Conservation (phyloP, 2,888 invertebrate genomes). For the Myathropa florea region DNA sequence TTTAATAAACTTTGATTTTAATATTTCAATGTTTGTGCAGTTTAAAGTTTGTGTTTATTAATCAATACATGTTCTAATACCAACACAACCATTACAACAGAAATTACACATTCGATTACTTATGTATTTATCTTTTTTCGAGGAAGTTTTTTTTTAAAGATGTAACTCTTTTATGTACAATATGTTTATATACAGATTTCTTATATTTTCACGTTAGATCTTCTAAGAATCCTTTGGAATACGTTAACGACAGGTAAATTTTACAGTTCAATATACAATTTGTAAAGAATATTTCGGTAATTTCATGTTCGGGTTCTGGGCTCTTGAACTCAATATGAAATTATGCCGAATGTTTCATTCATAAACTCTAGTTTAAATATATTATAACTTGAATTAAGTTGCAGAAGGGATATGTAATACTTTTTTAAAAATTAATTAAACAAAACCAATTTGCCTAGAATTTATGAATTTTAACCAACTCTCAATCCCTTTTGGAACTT, state of each 20-base stretch:
- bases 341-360: conserved; percentile 42
- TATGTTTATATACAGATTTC: neutral
- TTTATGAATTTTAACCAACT: neutral
- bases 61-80: neutral
- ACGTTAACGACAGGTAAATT: neutral
- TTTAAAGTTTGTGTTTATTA: conserved; percentile 7
- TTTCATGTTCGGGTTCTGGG: conserved; percentile 74
- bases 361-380: neutral
- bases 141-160: conserved; percentile 1
- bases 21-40: conserved; percentile 41
- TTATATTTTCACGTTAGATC: neutral
- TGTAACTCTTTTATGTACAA: conserved; percentile 22
- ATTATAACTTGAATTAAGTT: conserved; percentile 55
- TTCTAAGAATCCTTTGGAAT: neutral
- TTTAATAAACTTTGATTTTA: conserved; percentile 14
- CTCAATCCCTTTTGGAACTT: conserved; percentile 75
- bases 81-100: conserved; percentile 52
- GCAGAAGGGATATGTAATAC: conserved; percentile 70
- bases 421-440: neutral
- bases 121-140: neutral
- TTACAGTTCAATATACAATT: neutral
- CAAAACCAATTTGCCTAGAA: neutral
- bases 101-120: conserved; percentile 41
- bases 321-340: conserved; percentile 74
- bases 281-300: conserved; percentile 30